Conservation (phyloP, 2,113 vertebrate species). For the Pangasianodon gigas region DNA sequence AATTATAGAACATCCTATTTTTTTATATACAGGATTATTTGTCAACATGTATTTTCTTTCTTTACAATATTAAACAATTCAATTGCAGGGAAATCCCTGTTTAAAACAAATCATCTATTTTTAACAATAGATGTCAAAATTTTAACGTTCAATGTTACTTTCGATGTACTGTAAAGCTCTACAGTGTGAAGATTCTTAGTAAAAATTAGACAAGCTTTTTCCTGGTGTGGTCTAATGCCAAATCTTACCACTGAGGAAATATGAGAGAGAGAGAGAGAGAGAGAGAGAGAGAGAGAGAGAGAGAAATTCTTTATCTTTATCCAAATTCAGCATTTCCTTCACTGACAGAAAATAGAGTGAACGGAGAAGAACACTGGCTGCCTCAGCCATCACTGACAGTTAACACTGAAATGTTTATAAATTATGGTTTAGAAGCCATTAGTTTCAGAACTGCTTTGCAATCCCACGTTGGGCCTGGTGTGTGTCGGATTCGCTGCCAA, state of each 20-base stretch:
- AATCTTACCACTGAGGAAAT: conserved; percentile 5
- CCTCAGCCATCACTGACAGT: conserved; percentile 42
- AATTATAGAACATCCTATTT: conserved; percentile 93
- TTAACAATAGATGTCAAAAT: conserved; percentile 96
- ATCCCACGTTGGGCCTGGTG: conserved; percentile 77
- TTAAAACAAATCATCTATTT: conserved; percentile 96
- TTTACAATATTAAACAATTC: conserved; percentile 95
- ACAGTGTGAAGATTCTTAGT: conserved; percentile 78
- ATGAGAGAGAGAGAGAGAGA: not conserved
- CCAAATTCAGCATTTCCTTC: conserved; percentile 49
- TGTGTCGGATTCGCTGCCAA: conserved; percentile 77
- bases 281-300: conserved; percentile 4
- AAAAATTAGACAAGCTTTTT: conserved; percentile 52
- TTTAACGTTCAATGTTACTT: conserved; percentile 82
- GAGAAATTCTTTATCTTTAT: not conserved
- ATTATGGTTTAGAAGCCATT: conserved; percentile 72
- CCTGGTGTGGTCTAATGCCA: conserved; percentile 31
- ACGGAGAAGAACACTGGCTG: conserved; percentile 42
- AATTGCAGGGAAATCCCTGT: conserved; percentile 85
- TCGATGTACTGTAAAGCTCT: conserved; percentile 84
- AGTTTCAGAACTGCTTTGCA: conserved; percentile 71
- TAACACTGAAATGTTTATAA: conserved; percentile 62
- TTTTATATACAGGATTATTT: conserved; percentile 91
- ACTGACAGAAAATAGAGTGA: conserved; percentile 37
- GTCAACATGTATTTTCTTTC: conserved; percentile 82